phyloP scores from a whole-genome alignment of 2,113 vertebrate genomes.

The Diglossa brunneiventris region DNA sequence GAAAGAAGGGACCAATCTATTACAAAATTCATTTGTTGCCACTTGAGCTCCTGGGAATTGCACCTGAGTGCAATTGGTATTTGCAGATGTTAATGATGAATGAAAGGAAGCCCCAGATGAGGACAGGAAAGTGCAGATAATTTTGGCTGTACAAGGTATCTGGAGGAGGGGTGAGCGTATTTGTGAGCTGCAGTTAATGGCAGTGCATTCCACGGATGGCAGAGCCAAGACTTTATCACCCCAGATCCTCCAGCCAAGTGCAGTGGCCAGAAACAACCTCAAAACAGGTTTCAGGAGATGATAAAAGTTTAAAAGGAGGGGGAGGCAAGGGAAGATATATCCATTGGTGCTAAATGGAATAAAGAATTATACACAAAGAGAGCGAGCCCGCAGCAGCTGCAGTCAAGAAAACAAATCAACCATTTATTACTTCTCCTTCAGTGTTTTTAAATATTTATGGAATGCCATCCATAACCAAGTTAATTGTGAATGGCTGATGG shows the following conservation, averaged over 20 bases:
- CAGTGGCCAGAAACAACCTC: background rate
- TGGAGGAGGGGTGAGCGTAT: background rate
- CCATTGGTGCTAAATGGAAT: slow-evolving; percentile 29
- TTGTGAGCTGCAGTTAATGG: background rate
- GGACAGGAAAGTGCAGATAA: background rate
- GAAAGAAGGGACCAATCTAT: background rate
- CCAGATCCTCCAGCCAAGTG: background rate
- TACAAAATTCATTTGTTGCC: background rate
- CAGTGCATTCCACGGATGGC: background rate
- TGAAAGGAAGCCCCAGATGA: background rate
- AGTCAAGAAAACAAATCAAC: slow-evolving; percentile 58
- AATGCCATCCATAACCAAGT: slow-evolving; percentile 42
- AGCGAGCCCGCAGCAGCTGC: background rate
- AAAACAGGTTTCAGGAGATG: background rate
- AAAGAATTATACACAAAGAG: slow-evolving; percentile 20
- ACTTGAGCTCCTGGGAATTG: background rate
- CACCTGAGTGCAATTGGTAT: background rate
- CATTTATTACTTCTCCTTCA: slow-evolving; percentile 56
- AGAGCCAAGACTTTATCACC: background rate
- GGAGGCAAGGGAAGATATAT: background rate
- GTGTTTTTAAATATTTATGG: slow-evolving; percentile 62
- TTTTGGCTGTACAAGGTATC: background rate
- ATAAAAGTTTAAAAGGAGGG: background rate
- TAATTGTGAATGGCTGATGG: slow-evolving; percentile 35
- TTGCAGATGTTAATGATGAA: background rate